Conservation (phyloP, 2,888 invertebrate genomes). For the Netelia fuscicornis region DNA sequence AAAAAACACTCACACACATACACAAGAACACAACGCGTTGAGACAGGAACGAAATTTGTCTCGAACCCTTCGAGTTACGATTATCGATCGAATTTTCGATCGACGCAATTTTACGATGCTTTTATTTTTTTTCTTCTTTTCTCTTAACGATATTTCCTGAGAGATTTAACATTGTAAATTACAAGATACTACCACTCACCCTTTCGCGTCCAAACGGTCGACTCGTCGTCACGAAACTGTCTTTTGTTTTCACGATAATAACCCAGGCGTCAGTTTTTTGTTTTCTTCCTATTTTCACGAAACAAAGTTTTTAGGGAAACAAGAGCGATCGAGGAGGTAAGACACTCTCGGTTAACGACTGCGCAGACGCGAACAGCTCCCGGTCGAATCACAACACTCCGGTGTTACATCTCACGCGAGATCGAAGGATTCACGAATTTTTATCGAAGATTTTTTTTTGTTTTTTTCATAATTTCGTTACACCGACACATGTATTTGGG, state of each 20-base stretch:
- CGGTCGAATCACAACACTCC: constrained; percentile 31
- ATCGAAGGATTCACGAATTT: not conserved
- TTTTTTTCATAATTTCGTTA: not conserved
- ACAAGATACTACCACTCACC: constrained; percentile 68
- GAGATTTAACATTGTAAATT: too few species aligned
- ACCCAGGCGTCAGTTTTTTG: constrained; percentile 4
- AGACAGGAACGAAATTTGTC: constrained; percentile 1
- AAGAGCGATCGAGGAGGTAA: constrained; percentile 2
- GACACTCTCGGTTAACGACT: constrained; percentile 15
- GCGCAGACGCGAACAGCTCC: constrained; percentile 47
- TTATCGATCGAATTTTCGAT: too few species aligned
- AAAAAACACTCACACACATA: constrained; percentile 5
- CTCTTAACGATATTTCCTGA: too few species aligned
- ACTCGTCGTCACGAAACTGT: not conserved
- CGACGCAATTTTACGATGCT: not conserved
- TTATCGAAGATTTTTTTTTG: not conserved
- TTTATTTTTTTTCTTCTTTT: constrained; percentile 41
- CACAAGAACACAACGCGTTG: constrained; percentile 9
- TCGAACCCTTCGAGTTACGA: not conserved
- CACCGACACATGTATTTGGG: too few species aligned
- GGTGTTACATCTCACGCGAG: not conserved
- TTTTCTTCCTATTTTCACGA: not conserved
- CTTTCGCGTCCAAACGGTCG: constrained; percentile 70
- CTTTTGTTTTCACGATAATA: constrained; percentile 5
- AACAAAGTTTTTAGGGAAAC: constrained; percentile 13